These are phyloP conservation scores for Tenthredo livida DNA, from an alignment of 2,888 invertebrate genomes.

Conservation along the genomic window DNA sequence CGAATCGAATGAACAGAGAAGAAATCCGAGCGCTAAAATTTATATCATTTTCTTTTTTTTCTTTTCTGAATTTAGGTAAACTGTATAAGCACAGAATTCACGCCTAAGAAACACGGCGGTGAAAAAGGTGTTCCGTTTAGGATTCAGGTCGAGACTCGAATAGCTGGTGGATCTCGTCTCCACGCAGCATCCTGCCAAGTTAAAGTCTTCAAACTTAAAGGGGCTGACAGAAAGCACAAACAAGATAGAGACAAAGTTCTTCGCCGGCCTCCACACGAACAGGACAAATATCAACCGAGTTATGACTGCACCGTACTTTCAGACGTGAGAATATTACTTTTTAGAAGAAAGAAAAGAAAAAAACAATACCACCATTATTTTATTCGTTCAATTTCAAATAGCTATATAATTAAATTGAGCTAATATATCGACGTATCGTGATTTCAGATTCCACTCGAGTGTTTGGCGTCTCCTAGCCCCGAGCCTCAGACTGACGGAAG, in stretches of 20 bases:
- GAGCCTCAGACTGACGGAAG: conserved; percentile 68
- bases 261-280: conserved; percentile 89
- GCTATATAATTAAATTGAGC: not conserved
- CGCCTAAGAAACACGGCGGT: conserved; percentile 98
- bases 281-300: conserved; percentile 96
- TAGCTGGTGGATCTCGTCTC: conserved; percentile 84
- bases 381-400: not conserved
- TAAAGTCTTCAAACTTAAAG: conserved; percentile 96
- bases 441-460: conserved; percentile 73
- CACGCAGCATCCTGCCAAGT: conserved; percentile 98
- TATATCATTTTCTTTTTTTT: not conserved
- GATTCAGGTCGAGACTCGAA: conserved; percentile 94
- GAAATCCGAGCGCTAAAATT: not conserved
- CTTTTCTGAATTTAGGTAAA: conserved; percentile 84
- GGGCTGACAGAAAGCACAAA: conserved; percentile 97
- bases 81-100: conserved; percentile 98
- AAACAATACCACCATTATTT: conserved; percentile 22
- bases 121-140: conserved; percentile 99
- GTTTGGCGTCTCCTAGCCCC: conserved; percentile 67
- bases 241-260: conserved; percentile 97
- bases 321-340: conserved; percentile 83
- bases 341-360: not conserved
- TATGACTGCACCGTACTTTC: conserved; percentile 96
- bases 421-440: not conserved
- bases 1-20: not conserved